Evolutionary conservation across 2,888 invertebrate genomes (phyloP).

Genomic region (Melipona beecheii): DNA sequence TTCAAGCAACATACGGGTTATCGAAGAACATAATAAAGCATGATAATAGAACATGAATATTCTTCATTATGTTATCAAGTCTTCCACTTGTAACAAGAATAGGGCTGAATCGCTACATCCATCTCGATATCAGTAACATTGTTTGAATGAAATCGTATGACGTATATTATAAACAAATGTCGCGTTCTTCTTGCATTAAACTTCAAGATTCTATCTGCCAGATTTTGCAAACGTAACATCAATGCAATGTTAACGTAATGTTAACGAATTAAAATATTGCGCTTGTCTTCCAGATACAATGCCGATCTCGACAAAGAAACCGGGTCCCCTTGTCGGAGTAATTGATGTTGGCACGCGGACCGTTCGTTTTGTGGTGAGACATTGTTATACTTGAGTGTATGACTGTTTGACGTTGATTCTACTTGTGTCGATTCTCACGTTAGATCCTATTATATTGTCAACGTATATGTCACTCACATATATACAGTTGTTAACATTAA

Average conservation of each 20-base stretch:
- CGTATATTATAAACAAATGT: no score
- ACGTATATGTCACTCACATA: no score
- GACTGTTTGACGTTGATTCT: not conserved
- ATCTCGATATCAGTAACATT: not conserved
- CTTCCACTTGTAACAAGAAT: not conserved
- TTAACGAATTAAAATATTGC: constrained; percentile 5
- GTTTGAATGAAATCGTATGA: not conserved
- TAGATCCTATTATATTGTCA: not conserved
- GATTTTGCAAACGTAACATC: not conserved
- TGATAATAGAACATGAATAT: constrained; percentile 26
- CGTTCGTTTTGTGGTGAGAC: constrained; percentile 91
- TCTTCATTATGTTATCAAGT: not conserved
- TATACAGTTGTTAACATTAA: not conserved
- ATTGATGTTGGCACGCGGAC: constrained; percentile 98
- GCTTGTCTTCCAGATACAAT: constrained; percentile 74
- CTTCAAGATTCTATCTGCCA: no score
- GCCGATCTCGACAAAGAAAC: constrained; percentile 71
- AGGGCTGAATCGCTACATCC: not conserved
- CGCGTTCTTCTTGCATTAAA: no score
- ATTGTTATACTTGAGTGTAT: constrained; percentile 7
- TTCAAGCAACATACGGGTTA: constrained; percentile 26
- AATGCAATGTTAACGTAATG: no score
- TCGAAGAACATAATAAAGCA: constrained; percentile 16
- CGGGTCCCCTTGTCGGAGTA: constrained; percentile 90
- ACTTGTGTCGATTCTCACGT: constrained; percentile 1